Percentiles rank a stretch among this genome's conserved stretches.
Conservation (phyloP, 2,797 vertebrate genomes). For the Anguilla anguilla region DNA sequence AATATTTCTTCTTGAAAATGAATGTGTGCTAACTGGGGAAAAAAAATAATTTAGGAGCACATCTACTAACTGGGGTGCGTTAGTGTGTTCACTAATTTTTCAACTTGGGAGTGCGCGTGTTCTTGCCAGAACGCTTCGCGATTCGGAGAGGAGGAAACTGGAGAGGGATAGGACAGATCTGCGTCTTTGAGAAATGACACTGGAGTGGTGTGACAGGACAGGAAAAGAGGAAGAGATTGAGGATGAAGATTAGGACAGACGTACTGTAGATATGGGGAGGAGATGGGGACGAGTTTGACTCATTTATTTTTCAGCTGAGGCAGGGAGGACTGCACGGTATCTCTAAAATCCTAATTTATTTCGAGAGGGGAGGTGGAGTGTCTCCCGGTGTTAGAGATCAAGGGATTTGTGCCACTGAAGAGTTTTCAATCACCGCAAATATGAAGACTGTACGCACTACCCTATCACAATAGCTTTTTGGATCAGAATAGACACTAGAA, state of each 20-base stretch:
- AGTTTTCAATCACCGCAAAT: constrained; percentile 96
- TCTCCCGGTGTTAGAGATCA: constrained; percentile 84
- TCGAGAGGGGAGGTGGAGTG: constrained; percentile 89
- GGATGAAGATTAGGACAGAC: constrained; percentile 56
- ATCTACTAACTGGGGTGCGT: no score
- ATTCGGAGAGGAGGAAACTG: background rate
- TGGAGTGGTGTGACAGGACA: constrained; percentile 54
- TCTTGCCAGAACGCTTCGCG: background rate
- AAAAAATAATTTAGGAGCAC: no score
- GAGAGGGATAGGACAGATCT: no score
- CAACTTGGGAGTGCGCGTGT: no score
- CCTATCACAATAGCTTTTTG: constrained; percentile 40
- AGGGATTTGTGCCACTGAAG: constrained; percentile 86
- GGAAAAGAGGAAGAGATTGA: background rate
- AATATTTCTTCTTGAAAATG: no score
- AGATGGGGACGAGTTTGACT: constrained; percentile 67
- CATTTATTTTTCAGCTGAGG: constrained; percentile 59
- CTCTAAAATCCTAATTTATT: constrained; percentile 92
- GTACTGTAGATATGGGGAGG: constrained; percentile 74
- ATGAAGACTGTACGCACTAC: constrained; percentile 77
- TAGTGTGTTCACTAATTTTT: no score
- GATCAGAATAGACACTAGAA: constrained; percentile 70
- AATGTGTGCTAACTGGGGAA: no score
- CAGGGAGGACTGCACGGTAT: constrained; percentile 74
- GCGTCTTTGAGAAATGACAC: background rate